A percentile compares a stretch with the other conserved stretches of the same genome.
These are phyloP conservation scores for Lycopodina hypogea DNA, from an alignment of 37 sponge, comb jelly and placozoan species.

Conservation along the genomic window DNA sequence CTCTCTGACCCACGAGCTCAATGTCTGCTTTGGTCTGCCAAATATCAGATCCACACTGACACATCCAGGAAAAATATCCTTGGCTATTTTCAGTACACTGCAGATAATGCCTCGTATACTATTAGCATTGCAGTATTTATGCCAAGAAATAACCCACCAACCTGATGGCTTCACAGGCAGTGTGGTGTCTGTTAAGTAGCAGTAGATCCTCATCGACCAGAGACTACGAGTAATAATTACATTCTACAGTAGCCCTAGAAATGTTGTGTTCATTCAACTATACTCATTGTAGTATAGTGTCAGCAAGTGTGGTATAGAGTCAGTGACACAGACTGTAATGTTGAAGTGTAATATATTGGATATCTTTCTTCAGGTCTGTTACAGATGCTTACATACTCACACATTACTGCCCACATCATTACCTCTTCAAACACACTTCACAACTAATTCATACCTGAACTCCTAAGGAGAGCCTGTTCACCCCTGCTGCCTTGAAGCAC, in stretches of 20 bases:
- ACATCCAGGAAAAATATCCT: constrained; percentile 42
- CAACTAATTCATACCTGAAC: constrained; percentile 70
- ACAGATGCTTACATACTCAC: too few relatives aligned
- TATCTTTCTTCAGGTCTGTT: too few relatives aligned
- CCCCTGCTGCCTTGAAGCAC: constrained; percentile 62
- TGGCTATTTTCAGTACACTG: constrained; percentile 40
- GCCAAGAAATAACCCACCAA: neutral
- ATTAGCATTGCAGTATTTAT: neutral
- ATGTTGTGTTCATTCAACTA: too few relatives aligned
- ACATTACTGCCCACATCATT: too few relatives aligned
- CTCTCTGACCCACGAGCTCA: neutral
- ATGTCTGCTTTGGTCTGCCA: constrained; percentile 70
- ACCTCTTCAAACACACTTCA: too few relatives aligned
- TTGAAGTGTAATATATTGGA: too few relatives aligned
- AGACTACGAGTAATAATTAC: constrained; percentile 15
- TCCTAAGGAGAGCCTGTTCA: constrained; percentile 75
- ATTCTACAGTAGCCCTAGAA: neutral
- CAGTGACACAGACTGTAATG: too few relatives aligned
- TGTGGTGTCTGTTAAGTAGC: constrained; percentile 64
- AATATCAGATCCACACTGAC: constrained; percentile 72
- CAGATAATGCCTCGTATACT: neutral
- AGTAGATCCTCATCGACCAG: constrained; percentile 50
- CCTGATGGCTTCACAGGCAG: constrained; percentile 28
- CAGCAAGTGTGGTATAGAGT: too few relatives aligned
- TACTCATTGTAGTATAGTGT: too few relatives aligned